Conservation (phyloP, 35 echinoderm and acorn worm species). For the Ophioderma brevispina region DNA sequence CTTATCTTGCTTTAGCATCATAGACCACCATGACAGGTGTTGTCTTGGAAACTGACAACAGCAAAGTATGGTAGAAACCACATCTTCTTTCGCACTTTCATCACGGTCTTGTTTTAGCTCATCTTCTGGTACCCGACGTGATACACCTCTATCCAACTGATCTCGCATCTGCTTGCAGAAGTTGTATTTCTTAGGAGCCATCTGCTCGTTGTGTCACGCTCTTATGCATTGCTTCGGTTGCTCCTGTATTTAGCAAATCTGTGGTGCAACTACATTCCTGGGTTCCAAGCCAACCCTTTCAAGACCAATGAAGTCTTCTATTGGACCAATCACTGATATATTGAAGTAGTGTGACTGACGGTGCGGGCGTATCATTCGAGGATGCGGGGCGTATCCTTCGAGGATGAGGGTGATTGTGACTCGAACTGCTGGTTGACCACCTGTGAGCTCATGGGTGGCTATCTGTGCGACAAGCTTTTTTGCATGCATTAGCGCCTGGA, state of each 20-base stretch:
- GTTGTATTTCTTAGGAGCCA: slow-evolving; percentile 47
- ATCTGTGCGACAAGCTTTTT: no score
- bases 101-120: slow-evolving; percentile 46
- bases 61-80: slow-evolving; percentile 69
- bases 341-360: slow-evolving; percentile 40
- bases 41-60: slow-evolving; percentile 41
- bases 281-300: slow-evolving; percentile 57
- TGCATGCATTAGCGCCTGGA: no score
- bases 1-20: no score
- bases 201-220: slow-evolving; percentile 54
- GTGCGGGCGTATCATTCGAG: slow-evolving; percentile 41
- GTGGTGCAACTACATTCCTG: slow-evolving; percentile 34
- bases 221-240: slow-evolving; percentile 41
- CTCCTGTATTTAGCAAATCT: slow-evolving; percentile 25
- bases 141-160: slow-evolving; percentile 26
- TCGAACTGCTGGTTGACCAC: no score
- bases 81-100: slow-evolving; percentile 52
- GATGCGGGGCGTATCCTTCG: slow-evolving; percentile 40
- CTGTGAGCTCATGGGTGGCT: no score
- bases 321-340: slow-evolving; percentile 45
- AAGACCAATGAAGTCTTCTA: slow-evolving; percentile 59
- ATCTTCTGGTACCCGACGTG: slow-evolving; percentile 38
- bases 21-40: slow-evolving; percentile 33
- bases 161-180: slow-evolving; percentile 53
- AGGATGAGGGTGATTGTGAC: not conserved